Evolutionary conservation across 2,113 vertebrate genomes (phyloP).

Genomic region (Cavia aperea): DNA sequence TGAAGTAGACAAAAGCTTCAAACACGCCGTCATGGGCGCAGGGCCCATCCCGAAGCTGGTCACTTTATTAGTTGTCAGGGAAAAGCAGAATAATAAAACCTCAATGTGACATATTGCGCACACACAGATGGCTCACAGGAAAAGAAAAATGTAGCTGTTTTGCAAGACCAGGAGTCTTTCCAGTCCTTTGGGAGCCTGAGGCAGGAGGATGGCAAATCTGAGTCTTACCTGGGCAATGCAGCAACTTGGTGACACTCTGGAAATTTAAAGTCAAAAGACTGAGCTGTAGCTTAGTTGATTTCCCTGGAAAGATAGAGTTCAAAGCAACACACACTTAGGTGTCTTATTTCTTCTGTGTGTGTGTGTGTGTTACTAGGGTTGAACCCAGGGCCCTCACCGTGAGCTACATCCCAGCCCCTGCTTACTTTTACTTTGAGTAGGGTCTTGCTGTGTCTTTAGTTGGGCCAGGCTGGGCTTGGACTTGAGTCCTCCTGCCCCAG

Average conservation of each 20-base stretch:
- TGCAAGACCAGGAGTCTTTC: neutral
- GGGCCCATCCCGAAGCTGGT: neutral
- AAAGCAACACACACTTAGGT: too few species aligned
- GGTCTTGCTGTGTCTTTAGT: neutral
- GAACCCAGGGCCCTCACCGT: neutral
- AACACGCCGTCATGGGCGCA: neutral
- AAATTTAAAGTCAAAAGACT: neutral
- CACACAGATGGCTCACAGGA: neutral
- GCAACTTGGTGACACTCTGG: neutral
- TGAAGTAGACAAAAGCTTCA: neutral
- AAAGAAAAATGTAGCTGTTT: neutral
- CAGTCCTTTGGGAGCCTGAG: neutral
- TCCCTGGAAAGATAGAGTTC: neutral
- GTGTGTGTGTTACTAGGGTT: neutral
- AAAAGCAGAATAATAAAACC: conserved; percentile 27
- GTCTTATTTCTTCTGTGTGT: too few species aligned
- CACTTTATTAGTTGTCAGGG: conserved; percentile 17
- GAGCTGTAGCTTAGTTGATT: neutral
- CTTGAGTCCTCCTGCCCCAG: neutral
- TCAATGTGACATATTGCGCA: neutral
- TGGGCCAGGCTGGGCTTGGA: neutral
- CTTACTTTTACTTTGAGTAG: neutral
- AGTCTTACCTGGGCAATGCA: neutral
- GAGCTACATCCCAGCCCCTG: neutral
- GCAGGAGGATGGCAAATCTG: neutral